phyloP scores from a whole-genome alignment of 2,888 invertebrate species.

The Teinopalpus imperialis region DNA sequence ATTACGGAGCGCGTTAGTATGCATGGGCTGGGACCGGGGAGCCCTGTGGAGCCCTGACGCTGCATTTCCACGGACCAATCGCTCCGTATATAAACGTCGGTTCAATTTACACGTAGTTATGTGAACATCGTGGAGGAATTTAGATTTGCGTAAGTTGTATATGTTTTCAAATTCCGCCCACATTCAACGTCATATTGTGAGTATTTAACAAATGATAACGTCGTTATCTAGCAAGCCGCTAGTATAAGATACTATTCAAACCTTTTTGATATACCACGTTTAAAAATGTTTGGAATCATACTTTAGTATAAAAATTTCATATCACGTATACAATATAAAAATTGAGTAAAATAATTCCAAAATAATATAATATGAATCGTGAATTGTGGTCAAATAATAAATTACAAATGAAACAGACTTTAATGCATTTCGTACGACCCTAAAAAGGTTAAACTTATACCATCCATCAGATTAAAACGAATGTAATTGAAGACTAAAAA shows the following conservation, averaged over 20 bases:
- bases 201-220: no score
- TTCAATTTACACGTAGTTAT: constrained; percentile 55
- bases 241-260: no score
- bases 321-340: background rate
- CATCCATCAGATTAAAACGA: constrained; percentile 19
- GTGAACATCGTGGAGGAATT: constrained; percentile 27
- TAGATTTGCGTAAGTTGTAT: constrained; percentile 24
- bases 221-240: no score
- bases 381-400: constrained; percentile 15
- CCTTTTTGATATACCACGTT: no score
- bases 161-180: background rate
- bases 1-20: constrained; percentile 75
- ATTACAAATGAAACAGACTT: constrained; percentile 11
- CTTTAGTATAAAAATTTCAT: background rate
- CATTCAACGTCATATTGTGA: no score
- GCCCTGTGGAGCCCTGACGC: constrained; percentile 50
- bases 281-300: no score
- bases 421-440: constrained; percentile 19
- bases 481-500: constrained; percentile 30
- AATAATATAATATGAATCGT: background rate
- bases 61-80: constrained; percentile 47
- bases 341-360: background rate
- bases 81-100: constrained; percentile 58
- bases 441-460: constrained; percentile 17
- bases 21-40: constrained; percentile 71